phyloP scores from a whole-genome alignment of 2,113 vertebrate genomes.

The Prunella fulvescens region DNA sequence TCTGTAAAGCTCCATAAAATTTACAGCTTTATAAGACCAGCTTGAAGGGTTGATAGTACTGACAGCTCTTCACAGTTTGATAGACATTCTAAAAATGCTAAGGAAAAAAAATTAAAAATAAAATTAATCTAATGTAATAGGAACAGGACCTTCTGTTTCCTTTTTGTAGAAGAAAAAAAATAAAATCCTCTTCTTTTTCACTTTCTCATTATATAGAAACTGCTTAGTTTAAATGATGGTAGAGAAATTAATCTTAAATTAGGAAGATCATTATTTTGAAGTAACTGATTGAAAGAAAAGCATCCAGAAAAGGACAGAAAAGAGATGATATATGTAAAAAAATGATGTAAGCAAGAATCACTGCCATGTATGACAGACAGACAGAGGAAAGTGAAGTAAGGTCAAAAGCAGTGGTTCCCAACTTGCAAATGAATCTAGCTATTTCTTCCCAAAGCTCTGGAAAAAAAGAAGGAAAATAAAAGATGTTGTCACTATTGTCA shows the following conservation, averaged over 20 bases:
- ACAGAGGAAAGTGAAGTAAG: not conserved
- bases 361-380: not conserved
- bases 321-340: not conserved
- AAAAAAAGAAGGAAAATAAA: not conserved
- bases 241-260: not conserved
- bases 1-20: slow-evolving; percentile 37
- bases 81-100: not conserved
- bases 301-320: not conserved
- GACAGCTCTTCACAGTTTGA: not conserved
- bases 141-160: not conserved
- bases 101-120: not conserved
- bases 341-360: not conserved
- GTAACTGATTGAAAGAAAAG: not conserved
- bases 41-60: not conserved
- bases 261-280: not conserved
- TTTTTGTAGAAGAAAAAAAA: not conserved
- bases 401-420: not conserved
- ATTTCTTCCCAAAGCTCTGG: not conserved
- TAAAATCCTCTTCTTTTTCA: not conserved
- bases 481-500: not conserved
- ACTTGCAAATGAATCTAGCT: not conserved
- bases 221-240: not conserved
- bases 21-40: not conserved
- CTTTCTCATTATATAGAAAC: not conserved
- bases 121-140: not conserved